Evolutionary conservation across 2,888 invertebrate genomes (phyloP).

Genomic region (Tetragnatha montana): DNA sequence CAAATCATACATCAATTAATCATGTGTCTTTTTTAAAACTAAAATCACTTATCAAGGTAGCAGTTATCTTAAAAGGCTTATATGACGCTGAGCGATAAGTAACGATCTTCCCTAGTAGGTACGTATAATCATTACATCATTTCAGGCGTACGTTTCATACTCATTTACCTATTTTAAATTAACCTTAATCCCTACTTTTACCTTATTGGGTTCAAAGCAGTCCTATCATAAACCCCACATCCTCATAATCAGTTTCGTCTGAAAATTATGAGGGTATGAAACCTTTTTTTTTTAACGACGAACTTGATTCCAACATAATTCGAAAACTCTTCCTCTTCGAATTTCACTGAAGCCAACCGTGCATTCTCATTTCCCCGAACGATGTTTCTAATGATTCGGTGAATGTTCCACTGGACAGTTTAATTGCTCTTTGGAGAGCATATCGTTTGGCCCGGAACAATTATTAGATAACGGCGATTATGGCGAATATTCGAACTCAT

Average conservation of each 20-base stretch:
- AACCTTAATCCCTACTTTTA: not conserved
- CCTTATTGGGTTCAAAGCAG: not conserved
- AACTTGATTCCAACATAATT: not conserved
- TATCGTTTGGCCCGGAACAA: constrained; percentile 8
- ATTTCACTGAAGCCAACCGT: not conserved
- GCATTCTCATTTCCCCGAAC: not conserved
- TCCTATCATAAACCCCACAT: not conserved
- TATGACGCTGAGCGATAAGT: too few species aligned
- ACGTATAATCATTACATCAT: too few species aligned
- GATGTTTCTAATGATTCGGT: not conserved
- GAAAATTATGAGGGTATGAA: not conserved
- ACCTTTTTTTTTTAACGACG: not conserved
- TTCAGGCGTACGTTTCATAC: not conserved
- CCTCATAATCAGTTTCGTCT: not conserved
- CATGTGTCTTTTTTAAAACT: too few species aligned
- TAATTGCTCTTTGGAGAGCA: constrained; percentile 7
- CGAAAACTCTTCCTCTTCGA: not conserved
- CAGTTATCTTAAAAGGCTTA: too few species aligned
- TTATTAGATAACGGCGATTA: constrained; percentile 5
- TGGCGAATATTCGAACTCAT: not conserved
- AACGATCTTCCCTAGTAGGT: too few species aligned
- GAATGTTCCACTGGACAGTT: not conserved
- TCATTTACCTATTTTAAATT: not conserved
- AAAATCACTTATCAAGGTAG: too few species aligned
- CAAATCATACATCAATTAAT: too few species aligned